phyloP scores from a whole-genome alignment of 2,113 vertebrate genomes.

The Spheniscus mendiculus region DNA sequence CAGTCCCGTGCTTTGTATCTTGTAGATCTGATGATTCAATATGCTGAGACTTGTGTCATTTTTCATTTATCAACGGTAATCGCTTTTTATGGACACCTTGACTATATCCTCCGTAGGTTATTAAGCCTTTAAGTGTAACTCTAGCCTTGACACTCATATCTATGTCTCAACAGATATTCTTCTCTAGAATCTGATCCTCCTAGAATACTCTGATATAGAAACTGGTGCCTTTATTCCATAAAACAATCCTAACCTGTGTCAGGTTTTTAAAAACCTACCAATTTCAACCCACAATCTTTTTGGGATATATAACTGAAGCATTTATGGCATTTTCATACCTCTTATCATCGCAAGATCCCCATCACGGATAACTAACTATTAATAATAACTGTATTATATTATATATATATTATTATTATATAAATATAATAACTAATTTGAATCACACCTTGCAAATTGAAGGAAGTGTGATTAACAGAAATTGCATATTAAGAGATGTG shows the following conservation, averaged over 20 bases:
- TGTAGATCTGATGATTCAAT: neutral
- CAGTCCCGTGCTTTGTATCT: neutral
- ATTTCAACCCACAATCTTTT: neutral
- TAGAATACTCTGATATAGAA: neutral
- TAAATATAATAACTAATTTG: no score
- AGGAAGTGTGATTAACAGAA: neutral
- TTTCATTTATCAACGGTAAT: neutral
- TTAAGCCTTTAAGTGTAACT: neutral
- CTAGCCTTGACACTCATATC: neutral
- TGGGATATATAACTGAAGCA: neutral
- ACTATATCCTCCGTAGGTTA: neutral
- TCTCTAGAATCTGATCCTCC: neutral
- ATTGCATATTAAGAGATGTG: neutral
- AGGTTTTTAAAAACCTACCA: neutral
- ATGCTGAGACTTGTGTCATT: neutral
- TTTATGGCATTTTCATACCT: neutral
- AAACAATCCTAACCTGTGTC: neutral
- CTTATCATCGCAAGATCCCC: neutral
- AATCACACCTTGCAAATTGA: neutral
- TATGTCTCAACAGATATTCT: neutral
- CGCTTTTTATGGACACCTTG: neutral
- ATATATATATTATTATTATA: no score
- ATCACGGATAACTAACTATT: neutral
- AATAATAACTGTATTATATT: no score
- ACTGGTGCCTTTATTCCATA: neutral